Conservation (phyloP, 2,888 invertebrate species). For the Anagyrus pseudococci region DNA sequence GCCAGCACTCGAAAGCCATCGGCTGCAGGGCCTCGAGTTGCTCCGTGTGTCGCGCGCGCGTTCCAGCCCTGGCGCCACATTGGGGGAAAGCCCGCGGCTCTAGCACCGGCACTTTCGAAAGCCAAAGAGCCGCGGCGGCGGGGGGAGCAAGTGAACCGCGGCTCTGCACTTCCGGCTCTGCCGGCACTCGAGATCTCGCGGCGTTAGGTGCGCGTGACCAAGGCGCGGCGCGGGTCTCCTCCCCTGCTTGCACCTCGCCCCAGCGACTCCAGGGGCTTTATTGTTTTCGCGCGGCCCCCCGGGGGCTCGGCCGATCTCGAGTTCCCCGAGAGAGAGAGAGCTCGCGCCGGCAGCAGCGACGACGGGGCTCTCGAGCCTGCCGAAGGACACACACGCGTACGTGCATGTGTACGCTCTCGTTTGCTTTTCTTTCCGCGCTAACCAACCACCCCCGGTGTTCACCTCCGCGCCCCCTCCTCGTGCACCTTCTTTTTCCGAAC, state of each 20-base stretch:
- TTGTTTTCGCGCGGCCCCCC: slow-evolving; percentile 22
- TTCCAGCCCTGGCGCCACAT: too few species aligned
- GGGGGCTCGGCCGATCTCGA: slow-evolving; percentile 12
- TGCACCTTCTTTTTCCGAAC: slow-evolving; percentile 22
- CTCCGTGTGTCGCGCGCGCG: too few species aligned
- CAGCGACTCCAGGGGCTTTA: too few species aligned
- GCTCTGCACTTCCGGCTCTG: slow-evolving; percentile 27
- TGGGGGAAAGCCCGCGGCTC: too few species aligned
- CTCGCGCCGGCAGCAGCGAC: slow-evolving; percentile 10
- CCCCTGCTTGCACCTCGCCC: too few species aligned
- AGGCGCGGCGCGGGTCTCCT: slow-evolving; percentile 2
- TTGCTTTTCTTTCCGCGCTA: slow-evolving; percentile 20
- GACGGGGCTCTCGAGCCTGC: slow-evolving; percentile 24
- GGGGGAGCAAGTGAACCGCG: too few species aligned
- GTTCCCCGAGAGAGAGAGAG: too few species aligned
- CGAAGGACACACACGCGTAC: slow-evolving; percentile 24
- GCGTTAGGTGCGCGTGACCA: slow-evolving; percentile 30
- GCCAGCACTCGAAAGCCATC: too few species aligned
- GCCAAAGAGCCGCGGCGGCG: too few species aligned
- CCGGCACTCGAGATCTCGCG: slow-evolving; percentile 27
- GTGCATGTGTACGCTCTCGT: slow-evolving; percentile 9
- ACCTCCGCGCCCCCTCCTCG: neutral
- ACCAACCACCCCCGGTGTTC: too few species aligned
- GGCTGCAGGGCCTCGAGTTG: too few species aligned
- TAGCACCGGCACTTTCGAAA: too few species aligned